phyloP scores from a whole-genome alignment of 35 echinoderm and acorn worm species.

The Heliocidaris erythrogramma region DNA sequence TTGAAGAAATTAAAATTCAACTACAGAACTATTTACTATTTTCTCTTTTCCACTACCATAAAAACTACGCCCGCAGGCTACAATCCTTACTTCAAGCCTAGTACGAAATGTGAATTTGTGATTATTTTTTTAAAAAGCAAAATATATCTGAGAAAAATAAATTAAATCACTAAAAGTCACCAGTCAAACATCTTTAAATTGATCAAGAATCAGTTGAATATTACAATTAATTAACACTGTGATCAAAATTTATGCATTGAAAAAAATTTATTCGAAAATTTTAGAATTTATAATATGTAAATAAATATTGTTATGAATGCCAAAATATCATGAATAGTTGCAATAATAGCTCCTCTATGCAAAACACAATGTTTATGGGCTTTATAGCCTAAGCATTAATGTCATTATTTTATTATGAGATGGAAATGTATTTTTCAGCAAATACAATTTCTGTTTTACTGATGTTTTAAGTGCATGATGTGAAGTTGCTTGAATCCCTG shows the following conservation, averaged over 20 bases:
- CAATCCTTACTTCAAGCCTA: background rate
- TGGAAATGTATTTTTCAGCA: background rate
- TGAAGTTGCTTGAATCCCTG: background rate
- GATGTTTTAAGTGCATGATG: background rate
- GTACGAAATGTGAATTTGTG: background rate
- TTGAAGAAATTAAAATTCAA: background rate
- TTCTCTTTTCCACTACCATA: constrained; percentile 3
- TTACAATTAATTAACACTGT: no score
- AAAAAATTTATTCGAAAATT: no score
- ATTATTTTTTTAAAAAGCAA: background rate
- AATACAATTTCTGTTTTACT: background rate
- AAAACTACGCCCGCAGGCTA: background rate
- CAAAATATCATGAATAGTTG: no score
- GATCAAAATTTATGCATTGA: no score
- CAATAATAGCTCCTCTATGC: no score
- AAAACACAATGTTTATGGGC: background rate
- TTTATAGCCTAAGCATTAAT: background rate
- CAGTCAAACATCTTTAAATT: no score
- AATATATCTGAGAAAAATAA: no score
- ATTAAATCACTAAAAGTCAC: no score
- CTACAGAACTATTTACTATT: background rate
- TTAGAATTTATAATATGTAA: no score
- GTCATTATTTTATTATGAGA: background rate
- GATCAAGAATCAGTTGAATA: no score
- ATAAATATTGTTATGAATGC: no score